Conservation (phyloP, 2,888 invertebrate genomes). For the Morpho helenor region DNA sequence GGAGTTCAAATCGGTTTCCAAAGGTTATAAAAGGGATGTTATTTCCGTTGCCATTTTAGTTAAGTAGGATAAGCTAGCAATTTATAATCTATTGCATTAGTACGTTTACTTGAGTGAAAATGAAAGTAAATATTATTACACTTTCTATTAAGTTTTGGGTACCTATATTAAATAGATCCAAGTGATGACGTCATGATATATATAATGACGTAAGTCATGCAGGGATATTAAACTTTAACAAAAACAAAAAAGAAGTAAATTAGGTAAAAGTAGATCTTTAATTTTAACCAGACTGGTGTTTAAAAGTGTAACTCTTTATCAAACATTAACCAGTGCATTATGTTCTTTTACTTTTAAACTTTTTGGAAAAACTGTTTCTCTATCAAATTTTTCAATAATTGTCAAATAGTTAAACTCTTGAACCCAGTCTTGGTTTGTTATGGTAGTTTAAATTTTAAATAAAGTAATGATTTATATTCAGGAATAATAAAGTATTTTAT, state of each 20-base stretch:
- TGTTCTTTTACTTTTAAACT: neutral
- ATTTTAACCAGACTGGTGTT: constrained; percentile 20
- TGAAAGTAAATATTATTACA: neutral
- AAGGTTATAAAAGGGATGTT: constrained; percentile 35
- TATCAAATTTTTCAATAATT: constrained; percentile 7
- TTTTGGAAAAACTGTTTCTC: constrained; percentile 10
- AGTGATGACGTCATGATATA: too few relatives aligned
- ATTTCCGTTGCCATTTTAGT: constrained; percentile 58
- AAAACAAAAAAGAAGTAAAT: too few relatives aligned
- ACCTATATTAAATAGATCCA: too few relatives aligned
- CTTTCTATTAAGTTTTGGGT: neutral
- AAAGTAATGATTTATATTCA: neutral
- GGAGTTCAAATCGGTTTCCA: constrained; percentile 32
- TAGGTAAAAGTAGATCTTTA: neutral
- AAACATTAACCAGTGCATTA: neutral
- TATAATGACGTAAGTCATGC: too few relatives aligned
- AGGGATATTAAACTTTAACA: too few relatives aligned
- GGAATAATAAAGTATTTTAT: constrained; percentile 3
- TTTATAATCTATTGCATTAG: constrained; percentile 19
- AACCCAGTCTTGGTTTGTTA: constrained; percentile 41
- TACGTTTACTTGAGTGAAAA: constrained; percentile 4
- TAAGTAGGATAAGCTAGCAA: constrained; percentile 42
- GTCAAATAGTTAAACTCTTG: constrained; percentile 56
- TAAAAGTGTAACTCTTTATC: constrained; percentile 28
- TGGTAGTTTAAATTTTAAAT: neutral